These are phyloP conservation scores for Psittacula derbiana DNA, from an alignment of 2,797 vertebrate genomes.

Conservation along the genomic window DNA sequence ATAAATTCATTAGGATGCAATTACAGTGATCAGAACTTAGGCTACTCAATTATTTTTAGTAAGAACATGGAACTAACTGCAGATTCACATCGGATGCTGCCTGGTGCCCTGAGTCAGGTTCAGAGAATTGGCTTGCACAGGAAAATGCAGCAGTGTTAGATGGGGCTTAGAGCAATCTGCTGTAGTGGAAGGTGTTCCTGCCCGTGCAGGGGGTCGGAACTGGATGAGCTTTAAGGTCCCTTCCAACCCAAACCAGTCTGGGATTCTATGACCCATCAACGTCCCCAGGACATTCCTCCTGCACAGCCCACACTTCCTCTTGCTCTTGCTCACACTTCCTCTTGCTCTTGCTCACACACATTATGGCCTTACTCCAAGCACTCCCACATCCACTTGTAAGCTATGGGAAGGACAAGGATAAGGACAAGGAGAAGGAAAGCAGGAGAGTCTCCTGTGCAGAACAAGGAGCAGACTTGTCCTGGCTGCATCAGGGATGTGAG, in stretches of 20 bases:
- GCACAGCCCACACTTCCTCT: background rate
- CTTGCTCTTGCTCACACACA: background rate
- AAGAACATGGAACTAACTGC: constrained; percentile 42
- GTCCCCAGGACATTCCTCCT: background rate
- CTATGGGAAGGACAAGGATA: background rate
- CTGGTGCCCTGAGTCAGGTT: background rate
- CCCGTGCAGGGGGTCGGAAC: background rate
- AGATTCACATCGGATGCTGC: constrained; percentile 34
- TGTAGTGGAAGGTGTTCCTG: background rate
- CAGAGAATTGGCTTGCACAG: background rate
- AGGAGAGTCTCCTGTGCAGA: background rate
- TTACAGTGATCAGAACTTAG: constrained; percentile 29
- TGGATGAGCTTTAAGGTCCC: background rate
- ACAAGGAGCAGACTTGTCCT: background rate
- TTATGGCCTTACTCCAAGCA: background rate
- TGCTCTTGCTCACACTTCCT: background rate
- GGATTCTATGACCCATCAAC: background rate
- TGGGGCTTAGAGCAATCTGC: background rate
- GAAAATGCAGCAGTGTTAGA: background rate
- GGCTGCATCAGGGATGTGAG: background rate
- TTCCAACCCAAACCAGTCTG: background rate
- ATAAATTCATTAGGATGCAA: constrained; percentile 52
- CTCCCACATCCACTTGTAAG: background rate
- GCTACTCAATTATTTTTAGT: constrained; percentile 54
- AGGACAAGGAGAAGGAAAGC: background rate